A percentile compares a stretch with the other conserved stretches of the same genome.
These are phyloP conservation scores for Tenebrosternarchus preto DNA, from an alignment of 2,113 vertebrate genomes.

Conservation along the genomic window DNA sequence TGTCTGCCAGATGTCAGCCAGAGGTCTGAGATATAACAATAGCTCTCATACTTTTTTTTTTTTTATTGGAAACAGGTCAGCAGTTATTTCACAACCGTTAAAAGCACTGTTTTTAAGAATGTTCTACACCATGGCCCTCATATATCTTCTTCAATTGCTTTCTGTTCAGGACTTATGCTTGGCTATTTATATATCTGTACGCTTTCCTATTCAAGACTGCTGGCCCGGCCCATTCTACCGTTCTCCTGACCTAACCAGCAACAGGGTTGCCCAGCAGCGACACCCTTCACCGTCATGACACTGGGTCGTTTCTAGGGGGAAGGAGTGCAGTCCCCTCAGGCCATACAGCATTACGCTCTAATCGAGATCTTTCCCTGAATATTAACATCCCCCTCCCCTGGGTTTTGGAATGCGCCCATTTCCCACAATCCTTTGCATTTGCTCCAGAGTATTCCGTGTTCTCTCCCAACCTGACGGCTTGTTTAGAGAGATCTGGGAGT, in stretches of 20 bases:
- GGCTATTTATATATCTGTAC: neutral
- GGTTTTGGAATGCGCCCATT: neutral
- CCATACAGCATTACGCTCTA: neutral
- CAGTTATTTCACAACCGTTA: neutral
- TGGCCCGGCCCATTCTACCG: neutral
- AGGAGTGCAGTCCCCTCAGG: neutral
- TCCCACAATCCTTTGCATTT: too few relatives aligned
- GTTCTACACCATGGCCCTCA: neutral
- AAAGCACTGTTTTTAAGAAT: neutral
- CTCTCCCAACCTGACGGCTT: too few relatives aligned
- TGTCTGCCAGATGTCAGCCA: too few relatives aligned
- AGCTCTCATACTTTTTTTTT: neutral
- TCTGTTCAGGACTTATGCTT: neutral
- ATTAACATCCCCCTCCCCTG: neutral
- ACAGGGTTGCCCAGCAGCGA: neutral
- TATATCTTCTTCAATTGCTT: neutral
- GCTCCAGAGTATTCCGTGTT: too few relatives aligned
- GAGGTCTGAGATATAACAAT: too few relatives aligned
- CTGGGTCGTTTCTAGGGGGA: neutral
- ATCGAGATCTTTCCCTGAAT: conserved; percentile 3
- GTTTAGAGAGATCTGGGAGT: too few relatives aligned
- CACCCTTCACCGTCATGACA: conserved; percentile 4
- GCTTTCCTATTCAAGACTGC: conserved; percentile 23
- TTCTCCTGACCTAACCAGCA: neutral
- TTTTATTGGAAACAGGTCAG: neutral